Evolutionary conservation across 2,888 invertebrate genomes (phyloP).

Genomic region (Pyrgus malvae): DNA sequence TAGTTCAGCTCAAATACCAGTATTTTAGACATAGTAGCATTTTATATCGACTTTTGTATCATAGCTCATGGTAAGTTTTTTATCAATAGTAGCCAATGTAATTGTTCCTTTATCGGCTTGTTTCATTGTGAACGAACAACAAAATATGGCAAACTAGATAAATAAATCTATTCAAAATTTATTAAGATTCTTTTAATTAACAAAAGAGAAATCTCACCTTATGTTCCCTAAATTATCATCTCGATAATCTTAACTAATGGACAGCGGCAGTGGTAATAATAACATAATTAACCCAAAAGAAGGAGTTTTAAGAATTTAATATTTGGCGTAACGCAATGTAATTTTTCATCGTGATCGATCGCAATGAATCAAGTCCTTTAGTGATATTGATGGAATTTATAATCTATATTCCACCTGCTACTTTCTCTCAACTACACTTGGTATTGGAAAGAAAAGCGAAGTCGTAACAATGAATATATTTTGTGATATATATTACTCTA

Average conservation of each 20-base stretch:
- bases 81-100: conserved; percentile 16
- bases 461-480: conserved; percentile 78
- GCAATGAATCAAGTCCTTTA: conserved; percentile 14
- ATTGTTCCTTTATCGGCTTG: conserved; percentile 22
- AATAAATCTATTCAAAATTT: background rate
- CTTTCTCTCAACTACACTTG: conserved; percentile 32
- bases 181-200: too few relatives aligned
- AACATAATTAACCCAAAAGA: too few relatives aligned
- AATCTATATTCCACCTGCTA: background rate
- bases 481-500: conserved; percentile 80
- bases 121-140: background rate
- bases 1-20: conserved; percentile 1
- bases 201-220: too few relatives aligned
- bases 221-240: too few relatives aligned
- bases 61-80: conserved; percentile 16
- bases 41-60: conserved; percentile 21
- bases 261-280: too few relatives aligned
- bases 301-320: too few relatives aligned
- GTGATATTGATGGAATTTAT: background rate
- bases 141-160: background rate
- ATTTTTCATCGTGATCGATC: too few relatives aligned
- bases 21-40: conserved; percentile 5
- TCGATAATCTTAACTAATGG: too few relatives aligned
- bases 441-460: conserved; percentile 71
- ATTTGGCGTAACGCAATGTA: too few relatives aligned